Conservation (phyloP, 2,113 vertebrate species). For the Choloepus hoffmanni region DNA sequence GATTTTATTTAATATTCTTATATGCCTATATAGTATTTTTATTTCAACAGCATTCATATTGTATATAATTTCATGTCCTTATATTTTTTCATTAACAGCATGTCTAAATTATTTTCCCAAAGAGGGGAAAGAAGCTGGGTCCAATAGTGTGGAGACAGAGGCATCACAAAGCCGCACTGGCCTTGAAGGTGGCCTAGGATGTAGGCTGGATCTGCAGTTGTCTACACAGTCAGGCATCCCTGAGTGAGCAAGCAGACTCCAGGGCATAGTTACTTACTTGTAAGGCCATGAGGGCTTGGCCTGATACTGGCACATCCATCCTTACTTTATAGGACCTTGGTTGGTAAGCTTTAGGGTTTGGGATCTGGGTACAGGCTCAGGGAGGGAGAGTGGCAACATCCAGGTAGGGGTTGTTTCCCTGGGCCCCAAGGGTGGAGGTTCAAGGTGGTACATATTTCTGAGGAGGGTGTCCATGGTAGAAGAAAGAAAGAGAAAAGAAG, state of each 20-base stretch:
- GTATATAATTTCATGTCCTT: not conserved
- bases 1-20: not conserved
- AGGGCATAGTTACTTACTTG: not conserved
- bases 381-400: not conserved
- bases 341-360: not conserved
- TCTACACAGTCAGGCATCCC: not conserved
- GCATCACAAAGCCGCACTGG: not conserved
- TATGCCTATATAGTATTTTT: not conserved
- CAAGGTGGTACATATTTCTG: not conserved
- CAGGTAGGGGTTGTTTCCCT: not conserved
- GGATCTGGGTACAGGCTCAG: not conserved
- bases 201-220: not conserved
- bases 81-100: not conserved
- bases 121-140: not conserved
- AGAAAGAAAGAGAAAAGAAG: not conserved
- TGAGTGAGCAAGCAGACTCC: not conserved
- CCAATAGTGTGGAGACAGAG: not conserved
- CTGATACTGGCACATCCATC: not conserved
- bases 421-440: not conserved
- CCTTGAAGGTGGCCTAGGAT: not conserved
- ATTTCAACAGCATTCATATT: not conserved
- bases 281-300: not conserved
- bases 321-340: not conserved
- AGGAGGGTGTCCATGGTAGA: too few relatives aligned
- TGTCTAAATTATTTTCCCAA: not conserved